phyloP scores from a whole-genome alignment of 2,888 invertebrate species.

The Platycnemis pennipes region DNA sequence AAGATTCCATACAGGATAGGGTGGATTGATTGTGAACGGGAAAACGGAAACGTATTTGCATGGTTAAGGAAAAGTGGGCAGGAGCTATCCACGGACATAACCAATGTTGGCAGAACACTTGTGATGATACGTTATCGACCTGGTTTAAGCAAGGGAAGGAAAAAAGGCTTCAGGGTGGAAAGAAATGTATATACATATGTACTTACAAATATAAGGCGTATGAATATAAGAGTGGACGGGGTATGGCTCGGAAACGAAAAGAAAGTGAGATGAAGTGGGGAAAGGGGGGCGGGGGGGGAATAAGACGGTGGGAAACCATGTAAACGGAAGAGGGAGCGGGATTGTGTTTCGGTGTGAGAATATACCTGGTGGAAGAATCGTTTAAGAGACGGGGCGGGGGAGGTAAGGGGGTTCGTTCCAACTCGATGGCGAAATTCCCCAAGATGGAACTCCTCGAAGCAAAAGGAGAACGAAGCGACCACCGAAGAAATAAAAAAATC shows the following conservation, averaged over 20 bases:
- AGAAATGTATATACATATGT: neutral
- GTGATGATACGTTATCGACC: too few species aligned
- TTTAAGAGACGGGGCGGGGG: neutral
- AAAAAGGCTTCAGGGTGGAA: neutral
- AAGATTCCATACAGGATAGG: too few species aligned
- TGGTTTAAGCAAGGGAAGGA: neutral
- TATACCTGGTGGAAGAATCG: neutral
- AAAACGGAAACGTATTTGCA: too few species aligned
- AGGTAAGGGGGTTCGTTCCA: neutral
- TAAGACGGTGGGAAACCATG: neutral
- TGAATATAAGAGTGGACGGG: too few species aligned
- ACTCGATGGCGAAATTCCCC: conserved; percentile 10
- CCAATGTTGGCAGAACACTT: too few species aligned
- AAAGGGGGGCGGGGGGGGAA: neutral
- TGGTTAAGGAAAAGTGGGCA: too few species aligned
- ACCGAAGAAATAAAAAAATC: neutral
- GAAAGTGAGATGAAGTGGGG: neutral
- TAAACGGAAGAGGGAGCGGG: neutral
- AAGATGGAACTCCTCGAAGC: neutral
- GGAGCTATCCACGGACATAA: too few species aligned
- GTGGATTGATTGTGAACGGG: too few species aligned
- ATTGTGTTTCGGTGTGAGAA: neutral
- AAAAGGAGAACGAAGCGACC: neutral
- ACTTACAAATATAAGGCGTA: neutral
- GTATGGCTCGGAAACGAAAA: too few species aligned